These are phyloP conservation scores for Fulmarus glacialis DNA, from an alignment of 2,113 vertebrate species.

Conservation along the genomic window DNA sequence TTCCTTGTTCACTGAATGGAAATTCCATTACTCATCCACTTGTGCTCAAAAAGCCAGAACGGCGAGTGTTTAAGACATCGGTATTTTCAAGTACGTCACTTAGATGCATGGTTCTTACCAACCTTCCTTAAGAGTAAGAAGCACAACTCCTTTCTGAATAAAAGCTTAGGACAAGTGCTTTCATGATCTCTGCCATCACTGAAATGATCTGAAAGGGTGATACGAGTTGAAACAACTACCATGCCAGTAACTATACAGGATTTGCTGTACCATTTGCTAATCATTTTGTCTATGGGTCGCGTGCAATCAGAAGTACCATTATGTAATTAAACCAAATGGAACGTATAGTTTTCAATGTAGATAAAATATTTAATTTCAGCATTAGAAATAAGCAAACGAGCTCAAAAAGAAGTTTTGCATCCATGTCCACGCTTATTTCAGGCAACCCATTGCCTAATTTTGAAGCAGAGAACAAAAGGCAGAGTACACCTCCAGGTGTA, in stretches of 20 bases:
- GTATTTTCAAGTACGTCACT: background rate
- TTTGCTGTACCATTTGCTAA: background rate
- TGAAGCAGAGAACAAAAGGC: background rate
- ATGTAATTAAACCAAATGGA: background rate
- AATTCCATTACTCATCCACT: background rate
- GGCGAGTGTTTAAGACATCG: rapidly evolving
- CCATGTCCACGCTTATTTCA: background rate
- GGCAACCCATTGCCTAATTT: background rate
- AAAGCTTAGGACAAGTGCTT: background rate
- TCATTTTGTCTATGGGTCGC: background rate
- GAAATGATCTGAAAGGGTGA: background rate
- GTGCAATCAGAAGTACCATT: background rate
- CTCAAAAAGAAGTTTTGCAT: background rate
- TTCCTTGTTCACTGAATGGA: background rate
- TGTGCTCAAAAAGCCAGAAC: background rate
- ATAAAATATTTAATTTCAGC: background rate
- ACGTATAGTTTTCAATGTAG: background rate
- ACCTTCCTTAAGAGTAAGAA: background rate
- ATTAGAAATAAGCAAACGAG: background rate
- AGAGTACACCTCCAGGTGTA: background rate
- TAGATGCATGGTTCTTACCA: background rate
- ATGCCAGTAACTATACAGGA: background rate
- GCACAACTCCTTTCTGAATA: background rate
- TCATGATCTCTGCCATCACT: background rate
- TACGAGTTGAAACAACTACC: background rate